phyloP scores from a whole-genome alignment of 2,888 invertebrate genomes.

The Mythimna lalbum region DNA sequence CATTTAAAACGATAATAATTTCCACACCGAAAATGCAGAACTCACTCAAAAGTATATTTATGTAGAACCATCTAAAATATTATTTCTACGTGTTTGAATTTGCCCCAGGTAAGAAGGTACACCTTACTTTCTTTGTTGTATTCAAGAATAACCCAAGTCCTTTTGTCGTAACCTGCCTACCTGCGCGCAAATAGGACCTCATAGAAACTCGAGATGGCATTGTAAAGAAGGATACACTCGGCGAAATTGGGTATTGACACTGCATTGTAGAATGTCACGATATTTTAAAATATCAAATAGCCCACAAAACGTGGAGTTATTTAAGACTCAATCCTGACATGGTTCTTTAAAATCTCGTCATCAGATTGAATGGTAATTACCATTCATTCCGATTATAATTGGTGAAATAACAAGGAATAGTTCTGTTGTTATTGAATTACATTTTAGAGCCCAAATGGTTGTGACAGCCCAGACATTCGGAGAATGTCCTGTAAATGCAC shows the following conservation, averaged over 20 bases:
- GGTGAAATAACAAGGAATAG: background rate
- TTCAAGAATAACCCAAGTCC: constrained; percentile 53
- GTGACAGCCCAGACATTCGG: background rate
- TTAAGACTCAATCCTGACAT: background rate
- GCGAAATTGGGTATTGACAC: constrained; percentile 53
- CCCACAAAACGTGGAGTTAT: constrained; percentile 15
- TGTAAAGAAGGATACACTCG: constrained; percentile 56
- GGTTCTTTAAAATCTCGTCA: background rate
- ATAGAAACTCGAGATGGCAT: constrained; percentile 59
- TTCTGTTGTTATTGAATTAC: background rate
- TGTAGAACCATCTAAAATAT: constrained; percentile 46
- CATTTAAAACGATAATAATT: constrained; percentile 33
- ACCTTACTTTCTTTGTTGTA: constrained; percentile 66
- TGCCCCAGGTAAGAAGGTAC: constrained; percentile 64
- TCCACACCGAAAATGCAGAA: constrained; percentile 8
- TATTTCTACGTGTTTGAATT: constrained; percentile 60
- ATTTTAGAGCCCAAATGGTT: background rate
- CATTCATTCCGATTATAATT: too few relatives aligned
- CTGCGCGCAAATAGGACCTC: constrained; percentile 62
- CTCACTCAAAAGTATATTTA: constrained; percentile 30
- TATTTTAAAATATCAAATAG: constrained; percentile 48
- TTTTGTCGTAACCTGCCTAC: constrained; percentile 62
- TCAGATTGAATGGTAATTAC: background rate
- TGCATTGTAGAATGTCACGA: constrained; percentile 46
- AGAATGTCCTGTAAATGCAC: constrained; percentile 4